These are phyloP conservation scores for Ptychadena robeensis DNA, from an alignment of 2,797 vertebrate genomes.

Conservation along the genomic window DNA sequence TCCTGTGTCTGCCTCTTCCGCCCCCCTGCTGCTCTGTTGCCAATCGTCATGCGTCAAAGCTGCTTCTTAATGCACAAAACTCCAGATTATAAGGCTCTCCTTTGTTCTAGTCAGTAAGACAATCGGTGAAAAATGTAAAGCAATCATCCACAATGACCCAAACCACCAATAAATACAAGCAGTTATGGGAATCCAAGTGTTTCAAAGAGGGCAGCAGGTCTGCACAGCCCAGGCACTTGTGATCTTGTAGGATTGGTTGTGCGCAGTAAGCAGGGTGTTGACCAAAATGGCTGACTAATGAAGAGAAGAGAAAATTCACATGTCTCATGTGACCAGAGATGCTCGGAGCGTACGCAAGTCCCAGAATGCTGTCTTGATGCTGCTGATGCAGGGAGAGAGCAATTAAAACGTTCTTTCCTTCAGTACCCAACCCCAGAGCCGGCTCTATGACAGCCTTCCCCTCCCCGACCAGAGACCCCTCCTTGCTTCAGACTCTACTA, in stretches of 20 bases:
- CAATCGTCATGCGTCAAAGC: constrained; percentile 59
- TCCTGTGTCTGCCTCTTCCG: constrained; percentile 63
- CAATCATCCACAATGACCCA: neutral
- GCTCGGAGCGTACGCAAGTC: constrained; percentile 80
- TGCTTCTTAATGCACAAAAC: constrained; percentile 43
- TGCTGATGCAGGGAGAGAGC: constrained; percentile 72
- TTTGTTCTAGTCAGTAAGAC: constrained; percentile 31
- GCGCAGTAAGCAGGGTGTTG: constrained; percentile 87
- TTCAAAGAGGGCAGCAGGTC: constrained; percentile 40
- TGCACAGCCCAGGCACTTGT: constrained; percentile 51
- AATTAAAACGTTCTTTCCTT: constrained; percentile 64
- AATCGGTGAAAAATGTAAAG: neutral
- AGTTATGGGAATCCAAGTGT: constrained; percentile 54
- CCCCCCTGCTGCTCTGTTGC: constrained; percentile 69
- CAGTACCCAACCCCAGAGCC: constrained; percentile 25
- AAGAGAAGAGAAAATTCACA: constrained; percentile 79
- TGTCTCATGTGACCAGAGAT: constrained; percentile 93
- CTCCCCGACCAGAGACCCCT: constrained; percentile 53
- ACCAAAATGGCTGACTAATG: constrained; percentile 98
- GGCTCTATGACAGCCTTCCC: constrained; percentile 40
- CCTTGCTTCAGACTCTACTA: constrained; percentile 67
- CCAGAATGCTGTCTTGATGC: constrained; percentile 77
- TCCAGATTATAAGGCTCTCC: constrained; percentile 63
- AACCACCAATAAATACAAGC: constrained; percentile 3
- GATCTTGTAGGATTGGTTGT: constrained; percentile 77